Evolutionary conservation across 2,888 invertebrate species (phyloP).

Genomic region (Dromius quadrimaculatus): DNA sequence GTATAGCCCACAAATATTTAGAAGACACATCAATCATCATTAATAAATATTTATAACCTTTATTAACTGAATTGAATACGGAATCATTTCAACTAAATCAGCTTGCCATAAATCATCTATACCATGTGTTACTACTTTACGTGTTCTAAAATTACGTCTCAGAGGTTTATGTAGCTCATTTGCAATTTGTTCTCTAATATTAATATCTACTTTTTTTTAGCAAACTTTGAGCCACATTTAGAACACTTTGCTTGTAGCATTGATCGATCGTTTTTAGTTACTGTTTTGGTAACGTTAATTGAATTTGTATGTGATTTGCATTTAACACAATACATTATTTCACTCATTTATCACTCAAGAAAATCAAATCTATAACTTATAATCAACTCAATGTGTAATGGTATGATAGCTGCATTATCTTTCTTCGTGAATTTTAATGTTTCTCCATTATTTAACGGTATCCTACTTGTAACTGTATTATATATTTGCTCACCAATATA

Average conservation of each 20-base stretch:
- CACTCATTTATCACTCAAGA: not conserved
- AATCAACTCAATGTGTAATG: too few species aligned
- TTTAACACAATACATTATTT: constrained; percentile 10
- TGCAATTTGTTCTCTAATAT: constrained; percentile 42
- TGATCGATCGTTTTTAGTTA: constrained; percentile 1
- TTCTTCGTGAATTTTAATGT: too few species aligned
- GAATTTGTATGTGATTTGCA: constrained; percentile 5
- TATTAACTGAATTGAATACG: constrained; percentile 60
- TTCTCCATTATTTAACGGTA: too few species aligned
- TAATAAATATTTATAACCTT: constrained; percentile 60
- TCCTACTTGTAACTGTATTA: too few species aligned
- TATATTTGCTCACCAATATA: too few species aligned
- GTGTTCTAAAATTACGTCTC: constrained; percentile 61
- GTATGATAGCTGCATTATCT: too few species aligned
- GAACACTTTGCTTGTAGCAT: not conserved
- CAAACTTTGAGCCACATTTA: not conserved
- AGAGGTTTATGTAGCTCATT: constrained; percentile 62
- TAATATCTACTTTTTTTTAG: constrained; percentile 5
- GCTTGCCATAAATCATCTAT: constrained; percentile 65
- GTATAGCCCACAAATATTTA: constrained; percentile 62
- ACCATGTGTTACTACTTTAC: constrained; percentile 57
- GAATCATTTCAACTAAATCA: constrained; percentile 62
- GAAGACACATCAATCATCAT: constrained; percentile 61
- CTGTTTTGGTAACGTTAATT: constrained; percentile 7
- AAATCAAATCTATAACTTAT: too few species aligned